Conservation (phyloP, 2,888 invertebrate genomes). For the Perizoma affinitatum region DNA sequence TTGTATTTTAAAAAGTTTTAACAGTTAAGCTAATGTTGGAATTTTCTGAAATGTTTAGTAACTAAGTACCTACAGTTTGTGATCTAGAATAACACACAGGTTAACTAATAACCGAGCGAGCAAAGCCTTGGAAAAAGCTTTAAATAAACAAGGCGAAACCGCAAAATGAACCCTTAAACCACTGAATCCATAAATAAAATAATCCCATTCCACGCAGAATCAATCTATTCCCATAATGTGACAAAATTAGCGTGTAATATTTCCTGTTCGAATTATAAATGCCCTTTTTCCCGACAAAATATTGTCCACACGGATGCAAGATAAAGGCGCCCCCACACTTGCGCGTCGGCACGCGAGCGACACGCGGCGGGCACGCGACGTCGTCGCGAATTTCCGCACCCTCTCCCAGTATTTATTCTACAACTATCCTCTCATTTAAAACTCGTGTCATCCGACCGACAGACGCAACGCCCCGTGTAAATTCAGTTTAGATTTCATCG, state of each 20-base stretch:
- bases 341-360: slow-evolving; percentile 55
- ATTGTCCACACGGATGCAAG: slow-evolving; percentile 45
- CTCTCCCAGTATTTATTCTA: slow-evolving; percentile 73
- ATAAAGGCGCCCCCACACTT: slow-evolving; percentile 42
- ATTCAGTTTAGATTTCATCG: slow-evolving; percentile 79
- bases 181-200: slow-evolving; percentile 45
- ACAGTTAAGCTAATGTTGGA: no score
- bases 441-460: slow-evolving; percentile 68
- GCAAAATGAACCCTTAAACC: slow-evolving; percentile 38
- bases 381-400: slow-evolving; percentile 49
- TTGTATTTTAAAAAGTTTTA: no score
- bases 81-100: no score
- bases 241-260: slow-evolving; percentile 83
- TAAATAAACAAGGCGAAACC: slow-evolving; percentile 27
- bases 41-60: no score
- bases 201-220: slow-evolving; percentile 65
- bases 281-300: slow-evolving; percentile 64
- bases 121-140: no score
- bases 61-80: no score
- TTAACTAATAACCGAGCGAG: no score
- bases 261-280: slow-evolving; percentile 79
- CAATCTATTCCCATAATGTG: slow-evolving; percentile 74
- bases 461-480: slow-evolving; percentile 62
- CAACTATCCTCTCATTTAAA: slow-evolving; percentile 75
- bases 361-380: slow-evolving; percentile 57